Evolutionary conservation across 2,888 invertebrate genomes (phyloP).

Genomic region (Aelia acuminata): DNA sequence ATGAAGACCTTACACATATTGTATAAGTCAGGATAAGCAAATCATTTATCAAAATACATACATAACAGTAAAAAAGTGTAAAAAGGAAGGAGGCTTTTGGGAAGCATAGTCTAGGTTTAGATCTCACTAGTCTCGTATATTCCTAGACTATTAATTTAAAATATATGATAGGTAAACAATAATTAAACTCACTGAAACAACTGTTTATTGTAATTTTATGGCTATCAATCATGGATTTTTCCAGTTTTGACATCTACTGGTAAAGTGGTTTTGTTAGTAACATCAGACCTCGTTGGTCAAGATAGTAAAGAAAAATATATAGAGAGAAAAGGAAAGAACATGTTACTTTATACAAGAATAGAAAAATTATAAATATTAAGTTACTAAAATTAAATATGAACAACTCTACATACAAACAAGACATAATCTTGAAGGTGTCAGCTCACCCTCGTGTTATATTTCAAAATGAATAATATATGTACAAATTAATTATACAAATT

Average conservation of each 20-base stretch:
- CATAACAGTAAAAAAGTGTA: no score
- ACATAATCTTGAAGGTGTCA: slow-evolving; percentile 55
- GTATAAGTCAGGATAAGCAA: neutral
- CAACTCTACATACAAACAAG: slow-evolving; percentile 60
- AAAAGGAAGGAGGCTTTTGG: no score
- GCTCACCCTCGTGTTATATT: slow-evolving; percentile 18
- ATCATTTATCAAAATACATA: no score
- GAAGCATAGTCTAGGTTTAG: no score
- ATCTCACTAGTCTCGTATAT: no score
- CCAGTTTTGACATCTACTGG: slow-evolving; percentile 55
- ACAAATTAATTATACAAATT: slow-evolving; percentile 61
- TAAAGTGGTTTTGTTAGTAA: slow-evolving; percentile 55
- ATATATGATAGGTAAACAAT: neutral
- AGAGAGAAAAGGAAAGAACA: slow-evolving; percentile 46
- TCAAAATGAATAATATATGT: slow-evolving; percentile 59
- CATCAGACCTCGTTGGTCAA: slow-evolving; percentile 51
- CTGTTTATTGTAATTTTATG: slow-evolving; percentile 58
- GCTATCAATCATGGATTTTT: slow-evolving; percentile 48
- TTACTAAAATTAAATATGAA: slow-evolving; percentile 60
- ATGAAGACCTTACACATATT: neutral
- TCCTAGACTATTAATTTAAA: neutral
- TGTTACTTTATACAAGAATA: slow-evolving; percentile 61
- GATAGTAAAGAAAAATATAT: slow-evolving; percentile 50
- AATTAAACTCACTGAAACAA: slow-evolving; percentile 51
- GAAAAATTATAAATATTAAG: slow-evolving; percentile 61